Conservation (phyloP, 2,113 vertebrate species). For the Coracopsis vasa region DNA sequence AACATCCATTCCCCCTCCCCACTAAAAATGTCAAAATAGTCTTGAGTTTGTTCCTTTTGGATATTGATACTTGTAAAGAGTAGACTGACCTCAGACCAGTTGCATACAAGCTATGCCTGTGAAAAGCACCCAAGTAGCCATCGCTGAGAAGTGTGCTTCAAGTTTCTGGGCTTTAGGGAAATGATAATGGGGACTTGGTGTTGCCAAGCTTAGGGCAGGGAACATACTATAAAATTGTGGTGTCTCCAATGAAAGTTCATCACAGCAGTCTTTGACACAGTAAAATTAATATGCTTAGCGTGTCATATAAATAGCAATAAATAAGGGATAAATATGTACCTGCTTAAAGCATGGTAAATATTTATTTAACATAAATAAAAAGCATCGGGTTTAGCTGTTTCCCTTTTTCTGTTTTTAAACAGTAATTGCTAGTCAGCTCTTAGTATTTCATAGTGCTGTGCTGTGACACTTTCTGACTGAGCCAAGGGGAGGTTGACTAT, state of each 20-base stretch:
- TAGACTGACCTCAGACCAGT: not conserved
- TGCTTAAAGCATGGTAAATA: not conserved
- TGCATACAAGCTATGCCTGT: not conserved
- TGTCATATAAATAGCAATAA: not conserved
- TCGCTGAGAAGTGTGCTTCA: not conserved
- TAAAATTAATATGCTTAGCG: not conserved
- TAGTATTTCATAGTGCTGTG: not conserved
- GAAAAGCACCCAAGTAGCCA: not conserved
- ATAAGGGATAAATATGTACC: not conserved
- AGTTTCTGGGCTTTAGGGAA: not conserved
- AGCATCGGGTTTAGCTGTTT: not conserved
- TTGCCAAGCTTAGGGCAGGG: not conserved
- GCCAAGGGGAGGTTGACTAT: not conserved
- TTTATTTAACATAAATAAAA: not conserved
- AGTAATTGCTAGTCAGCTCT: not conserved
- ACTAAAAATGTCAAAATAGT: not conserved
- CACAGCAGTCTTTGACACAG: not conserved
- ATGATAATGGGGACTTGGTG: not conserved
- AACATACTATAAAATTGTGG: not conserved
- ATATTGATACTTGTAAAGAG: not conserved
- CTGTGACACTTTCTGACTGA: not conserved
- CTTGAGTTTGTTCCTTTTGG: not conserved
- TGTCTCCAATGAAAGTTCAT: not conserved
- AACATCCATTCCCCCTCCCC: not conserved
- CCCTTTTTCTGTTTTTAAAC: not conserved